These are phyloP conservation scores for Rissa tridactyla DNA, from an alignment of 2,113 vertebrate genomes.

Conservation along the genomic window DNA sequence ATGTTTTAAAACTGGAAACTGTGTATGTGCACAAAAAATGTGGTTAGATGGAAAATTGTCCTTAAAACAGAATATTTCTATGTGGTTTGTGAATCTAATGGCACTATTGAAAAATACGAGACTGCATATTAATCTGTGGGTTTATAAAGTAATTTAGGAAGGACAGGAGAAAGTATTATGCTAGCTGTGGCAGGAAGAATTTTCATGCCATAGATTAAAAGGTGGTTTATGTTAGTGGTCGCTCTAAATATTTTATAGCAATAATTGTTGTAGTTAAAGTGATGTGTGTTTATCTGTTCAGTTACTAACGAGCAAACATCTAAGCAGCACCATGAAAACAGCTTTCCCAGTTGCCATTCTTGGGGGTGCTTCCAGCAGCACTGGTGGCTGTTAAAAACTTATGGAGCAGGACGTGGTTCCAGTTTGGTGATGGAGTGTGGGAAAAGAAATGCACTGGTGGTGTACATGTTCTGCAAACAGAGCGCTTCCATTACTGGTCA, in stretches of 20 bases:
- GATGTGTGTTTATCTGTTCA: not conserved
- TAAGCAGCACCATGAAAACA: not conserved
- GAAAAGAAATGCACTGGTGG: not conserved
- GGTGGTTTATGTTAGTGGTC: not conserved
- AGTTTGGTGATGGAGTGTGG: not conserved
- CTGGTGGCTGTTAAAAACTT: not conserved
- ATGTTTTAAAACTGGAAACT: slow-evolving; percentile 2
- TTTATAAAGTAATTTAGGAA: not conserved
- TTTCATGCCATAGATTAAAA: not conserved
- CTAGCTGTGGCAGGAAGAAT: not conserved
- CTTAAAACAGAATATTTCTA: not conserved
- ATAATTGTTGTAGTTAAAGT: not conserved
- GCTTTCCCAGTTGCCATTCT: not conserved
- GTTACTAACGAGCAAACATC: not conserved
- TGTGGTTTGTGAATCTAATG: not conserved
- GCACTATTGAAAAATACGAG: not conserved
- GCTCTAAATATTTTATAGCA: not conserved
- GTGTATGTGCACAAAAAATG: not conserved
- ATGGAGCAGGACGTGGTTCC: not conserved
- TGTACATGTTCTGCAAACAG: not conserved
- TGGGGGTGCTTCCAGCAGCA: not conserved
- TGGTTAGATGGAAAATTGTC: not conserved
- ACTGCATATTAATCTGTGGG: not conserved
- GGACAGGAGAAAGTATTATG: not conserved
- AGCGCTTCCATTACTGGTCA: not conserved